phyloP scores from a whole-genome alignment of 2,113 vertebrate genomes.

The Lophura nycthemera region DNA sequence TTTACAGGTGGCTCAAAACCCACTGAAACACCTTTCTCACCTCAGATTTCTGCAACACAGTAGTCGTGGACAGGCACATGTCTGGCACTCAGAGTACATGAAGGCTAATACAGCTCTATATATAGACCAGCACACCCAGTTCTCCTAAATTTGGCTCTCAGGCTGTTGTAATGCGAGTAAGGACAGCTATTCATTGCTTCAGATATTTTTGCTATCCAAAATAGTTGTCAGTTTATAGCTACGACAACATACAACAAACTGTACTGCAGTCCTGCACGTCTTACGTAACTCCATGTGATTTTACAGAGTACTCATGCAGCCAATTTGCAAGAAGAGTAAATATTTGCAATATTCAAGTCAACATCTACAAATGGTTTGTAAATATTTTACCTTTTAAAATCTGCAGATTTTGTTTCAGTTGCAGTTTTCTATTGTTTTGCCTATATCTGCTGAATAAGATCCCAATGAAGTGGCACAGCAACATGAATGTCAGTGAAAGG shows the following conservation, averaged over 20 bases:
- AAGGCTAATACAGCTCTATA: background rate
- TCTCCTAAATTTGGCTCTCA: background rate
- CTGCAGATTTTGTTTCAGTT: background rate
- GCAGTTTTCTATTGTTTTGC: background rate
- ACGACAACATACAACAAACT: background rate
- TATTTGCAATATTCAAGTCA: slow-evolving; percentile 46
- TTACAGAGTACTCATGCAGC: background rate
- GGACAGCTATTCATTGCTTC: background rate
- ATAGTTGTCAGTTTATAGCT: background rate
- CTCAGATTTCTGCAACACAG: background rate
- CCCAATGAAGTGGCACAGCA: background rate
- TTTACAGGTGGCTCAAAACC: background rate
- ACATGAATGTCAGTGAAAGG: background rate
- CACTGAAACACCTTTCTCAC: background rate
- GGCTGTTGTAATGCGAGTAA: background rate
- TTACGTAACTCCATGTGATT: background rate
- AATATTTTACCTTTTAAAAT: slow-evolving; percentile 25
- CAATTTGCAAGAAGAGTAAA: slow-evolving; percentile 20
- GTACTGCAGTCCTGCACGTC: background rate
- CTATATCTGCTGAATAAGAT: background rate
- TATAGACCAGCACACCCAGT: background rate
- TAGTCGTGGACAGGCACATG: background rate
- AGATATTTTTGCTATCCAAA: background rate
- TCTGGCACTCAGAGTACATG: background rate
- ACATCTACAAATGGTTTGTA: background rate